A percentile compares a stretch with the other conserved stretches of the same genome.
phyloP scores from a whole-genome alignment of 2,888 invertebrate genomes.

The Romanomermis culicivorax region DNA sequence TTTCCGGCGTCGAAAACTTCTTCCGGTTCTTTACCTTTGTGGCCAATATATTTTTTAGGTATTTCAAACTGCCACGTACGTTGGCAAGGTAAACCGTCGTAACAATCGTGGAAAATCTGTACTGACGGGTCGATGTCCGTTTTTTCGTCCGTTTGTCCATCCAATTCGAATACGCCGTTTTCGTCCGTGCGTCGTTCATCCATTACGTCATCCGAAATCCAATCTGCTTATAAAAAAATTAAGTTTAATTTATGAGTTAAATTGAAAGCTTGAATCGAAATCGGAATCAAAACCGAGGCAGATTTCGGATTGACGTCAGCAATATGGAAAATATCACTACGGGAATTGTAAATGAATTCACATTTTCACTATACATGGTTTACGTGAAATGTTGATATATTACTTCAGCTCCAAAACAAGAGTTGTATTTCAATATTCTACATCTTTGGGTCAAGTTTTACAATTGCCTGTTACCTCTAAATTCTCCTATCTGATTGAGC shows the following conservation, averaged over 20 bases:
- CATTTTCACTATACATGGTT: too few relatives aligned
- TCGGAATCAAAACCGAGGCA: too few relatives aligned
- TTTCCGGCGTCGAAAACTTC: neutral
- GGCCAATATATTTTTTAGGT: slow-evolving; percentile 25
- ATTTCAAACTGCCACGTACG: slow-evolving; percentile 27
- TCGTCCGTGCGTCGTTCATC: slow-evolving; percentile 14
- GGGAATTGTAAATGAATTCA: too few relatives aligned
- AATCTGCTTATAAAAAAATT: neutral
- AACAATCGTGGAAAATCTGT: slow-evolving; percentile 23
- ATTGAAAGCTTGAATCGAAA: too few relatives aligned
- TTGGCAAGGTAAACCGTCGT: slow-evolving; percentile 7
- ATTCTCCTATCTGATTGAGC: too few relatives aligned
- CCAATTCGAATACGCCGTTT: slow-evolving; percentile 20
- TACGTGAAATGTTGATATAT: too few relatives aligned
- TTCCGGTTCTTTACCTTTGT: neutral
- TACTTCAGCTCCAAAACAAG: too few relatives aligned
- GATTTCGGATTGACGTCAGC: too few relatives aligned
- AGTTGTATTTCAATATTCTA: too few relatives aligned
- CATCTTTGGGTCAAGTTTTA: too few relatives aligned
- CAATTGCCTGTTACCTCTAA: too few relatives aligned
- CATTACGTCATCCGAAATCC: slow-evolving; percentile 16
- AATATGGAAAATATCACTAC: too few relatives aligned
- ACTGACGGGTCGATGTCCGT: slow-evolving; percentile 25
- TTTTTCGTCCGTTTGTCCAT: slow-evolving; percentile 22
- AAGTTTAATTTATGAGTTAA: neutral